Evolutionary conservation across 2,113 vertebrate species (phyloP).

Genomic region (Myanophis thanlyinensis): DNA sequence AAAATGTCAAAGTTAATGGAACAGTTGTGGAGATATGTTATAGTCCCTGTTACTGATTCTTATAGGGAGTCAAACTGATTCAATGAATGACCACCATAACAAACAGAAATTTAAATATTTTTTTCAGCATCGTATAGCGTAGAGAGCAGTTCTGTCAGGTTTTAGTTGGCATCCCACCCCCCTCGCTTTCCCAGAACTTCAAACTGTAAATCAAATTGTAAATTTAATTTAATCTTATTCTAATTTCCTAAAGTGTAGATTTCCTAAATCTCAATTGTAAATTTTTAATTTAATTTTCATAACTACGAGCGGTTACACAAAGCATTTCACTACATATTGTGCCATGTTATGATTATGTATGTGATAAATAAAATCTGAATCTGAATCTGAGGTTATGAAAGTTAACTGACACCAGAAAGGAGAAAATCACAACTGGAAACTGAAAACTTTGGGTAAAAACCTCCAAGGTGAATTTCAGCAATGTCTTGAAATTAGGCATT

Average conservation of each 20-base stretch:
- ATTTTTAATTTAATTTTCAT: no score
- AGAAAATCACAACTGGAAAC: background rate
- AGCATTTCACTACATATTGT: no score
- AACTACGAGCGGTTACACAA: no score
- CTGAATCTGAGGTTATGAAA: background rate
- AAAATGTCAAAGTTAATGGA: background rate
- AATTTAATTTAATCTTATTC: no score
- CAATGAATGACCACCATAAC: background rate
- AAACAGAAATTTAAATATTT: conserved; percentile 17
- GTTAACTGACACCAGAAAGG: background rate
- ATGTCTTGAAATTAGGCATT: background rate
- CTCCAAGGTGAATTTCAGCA: background rate
- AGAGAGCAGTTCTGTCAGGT: background rate
- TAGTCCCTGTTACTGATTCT: conserved; percentile 6
- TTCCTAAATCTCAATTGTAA: no score
- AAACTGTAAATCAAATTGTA: no score
- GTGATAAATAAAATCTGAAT: no score
- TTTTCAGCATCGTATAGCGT: conserved; percentile 1
- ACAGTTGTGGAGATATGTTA: conserved; percentile 1
- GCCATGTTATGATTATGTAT: no score
- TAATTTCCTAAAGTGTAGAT: no score
- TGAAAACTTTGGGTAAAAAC: background rate
- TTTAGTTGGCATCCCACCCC: no score
- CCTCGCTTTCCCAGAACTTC: no score
- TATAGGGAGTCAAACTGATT: background rate